Percentiles rank a stretch among this genome's conserved stretches.
phyloP scores from a whole-genome alignment of 2,888 invertebrate species.

The Cataglyphis albicans region DNA sequence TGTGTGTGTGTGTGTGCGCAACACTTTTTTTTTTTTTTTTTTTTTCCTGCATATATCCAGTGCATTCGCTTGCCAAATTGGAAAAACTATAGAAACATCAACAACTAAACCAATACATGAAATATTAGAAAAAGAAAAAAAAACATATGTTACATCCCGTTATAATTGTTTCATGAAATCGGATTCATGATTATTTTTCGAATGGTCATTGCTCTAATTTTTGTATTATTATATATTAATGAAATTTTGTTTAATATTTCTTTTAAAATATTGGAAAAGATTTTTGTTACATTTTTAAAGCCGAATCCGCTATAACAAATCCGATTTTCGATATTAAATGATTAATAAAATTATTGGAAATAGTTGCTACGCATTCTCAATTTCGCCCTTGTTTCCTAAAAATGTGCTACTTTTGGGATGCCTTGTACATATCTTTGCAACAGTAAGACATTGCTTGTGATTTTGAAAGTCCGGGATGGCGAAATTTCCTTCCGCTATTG shows the following conservation, averaged over 20 bases:
- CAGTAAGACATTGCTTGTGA: neutral
- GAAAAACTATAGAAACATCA: constrained; percentile 32
- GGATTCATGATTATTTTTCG: constrained; percentile 2
- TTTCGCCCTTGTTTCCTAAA: neutral
- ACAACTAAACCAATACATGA: neutral
- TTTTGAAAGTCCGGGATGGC: neutral
- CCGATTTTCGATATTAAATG: neutral
- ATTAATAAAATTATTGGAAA: neutral
- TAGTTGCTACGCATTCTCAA: neutral
- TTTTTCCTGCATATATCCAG: neutral
- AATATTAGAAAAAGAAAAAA: neutral
- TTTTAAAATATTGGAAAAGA: neutral
- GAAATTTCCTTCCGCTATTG: constrained; percentile 48
- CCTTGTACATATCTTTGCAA: neutral
- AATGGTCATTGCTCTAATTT: neutral
- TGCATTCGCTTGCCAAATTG: constrained; percentile 11
- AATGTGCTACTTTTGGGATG: neutral
- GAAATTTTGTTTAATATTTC: neutral
- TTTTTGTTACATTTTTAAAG: neutral
- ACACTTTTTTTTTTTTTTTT: neutral
- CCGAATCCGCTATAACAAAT: neutral
- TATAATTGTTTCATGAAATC: constrained; percentile 9
- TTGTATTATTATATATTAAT: neutral
- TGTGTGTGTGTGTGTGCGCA: neutral
- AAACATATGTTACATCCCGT: neutral